phyloP scores from a whole-genome alignment of 2,888 invertebrate genomes.

The Trichogramma dendrolimi region DNA sequence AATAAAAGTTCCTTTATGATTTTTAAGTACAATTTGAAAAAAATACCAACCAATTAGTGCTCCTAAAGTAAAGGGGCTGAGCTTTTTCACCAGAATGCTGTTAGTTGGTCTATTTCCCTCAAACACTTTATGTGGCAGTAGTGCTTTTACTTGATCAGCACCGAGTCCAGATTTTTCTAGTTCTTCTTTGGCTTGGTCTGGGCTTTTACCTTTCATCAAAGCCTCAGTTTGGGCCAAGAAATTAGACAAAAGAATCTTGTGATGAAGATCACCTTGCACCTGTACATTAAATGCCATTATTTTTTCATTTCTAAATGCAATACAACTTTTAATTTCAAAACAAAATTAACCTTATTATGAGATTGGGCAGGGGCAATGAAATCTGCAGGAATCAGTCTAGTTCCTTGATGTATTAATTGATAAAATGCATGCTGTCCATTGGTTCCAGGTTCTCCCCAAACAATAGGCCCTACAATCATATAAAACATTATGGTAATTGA shows the following conservation, averaged over 20 bases:
- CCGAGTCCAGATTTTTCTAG: conserved; percentile 73
- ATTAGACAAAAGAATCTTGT: conserved; percentile 92
- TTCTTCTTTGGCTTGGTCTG: conserved; percentile 71
- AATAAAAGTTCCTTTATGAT: background rate
- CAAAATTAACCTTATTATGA: conserved; percentile 62
- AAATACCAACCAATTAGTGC: conserved; percentile 70
- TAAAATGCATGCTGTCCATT: conserved; percentile 99
- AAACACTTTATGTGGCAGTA: conserved; percentile 95
- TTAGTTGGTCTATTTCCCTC: conserved; percentile 96
- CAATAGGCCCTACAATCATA: conserved; percentile 44
- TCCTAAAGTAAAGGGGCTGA: conserved; percentile 91
- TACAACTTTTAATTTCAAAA: background rate
- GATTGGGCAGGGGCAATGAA: conserved; percentile 91
- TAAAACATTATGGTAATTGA: conserved; percentile 3
- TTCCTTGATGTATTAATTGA: conserved; percentile 95
- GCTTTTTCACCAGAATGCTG: conserved; percentile 84
- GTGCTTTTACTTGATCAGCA: conserved; percentile 68
- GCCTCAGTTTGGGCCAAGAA: conserved; percentile 99
- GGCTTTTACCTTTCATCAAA: conserved; percentile 77
- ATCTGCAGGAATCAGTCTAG: conserved; percentile 89
- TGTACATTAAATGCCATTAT: conserved; percentile 26
- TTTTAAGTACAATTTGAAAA: conserved; percentile 14
- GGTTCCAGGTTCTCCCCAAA: conserved; percentile 98
- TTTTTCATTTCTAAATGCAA: conserved; percentile 5
- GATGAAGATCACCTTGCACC: conserved; percentile 72